Evolutionary conservation across 2,888 invertebrate genomes (phyloP), one percentile per base, ranked within the genome.

Genomic region (Drosophila rellima): DNA sequence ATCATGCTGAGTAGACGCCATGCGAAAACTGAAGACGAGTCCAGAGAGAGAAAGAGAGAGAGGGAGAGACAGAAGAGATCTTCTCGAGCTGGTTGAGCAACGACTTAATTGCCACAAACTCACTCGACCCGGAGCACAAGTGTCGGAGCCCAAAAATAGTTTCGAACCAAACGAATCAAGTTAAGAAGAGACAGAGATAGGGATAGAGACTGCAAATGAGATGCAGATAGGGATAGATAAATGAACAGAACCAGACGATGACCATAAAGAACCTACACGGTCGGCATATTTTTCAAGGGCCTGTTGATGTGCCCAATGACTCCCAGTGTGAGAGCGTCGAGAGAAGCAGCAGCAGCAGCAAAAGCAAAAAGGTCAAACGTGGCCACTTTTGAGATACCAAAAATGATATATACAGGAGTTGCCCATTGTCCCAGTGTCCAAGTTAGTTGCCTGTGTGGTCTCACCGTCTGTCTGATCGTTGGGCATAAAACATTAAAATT

Each of bases 301-400:
- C 33, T 60, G 35, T 66, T 76, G 57, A 56, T 75, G 64, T 74
- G 63, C 71, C 44, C 73, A 67, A 52, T 44, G 68, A 57, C 69
- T 64, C 65, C 52, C 70, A 70, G 74, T 57, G 74, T 70, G 78
- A 51, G 77, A 63, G 59, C 51, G 47, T 18, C 18, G 59, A 17
- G 8, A 39, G 35, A 5, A n/a, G 48, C 42, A 50, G 11, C 52
- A 70, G 35, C 47, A 61, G 37, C 42, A 50, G 11, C 52, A 70
- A 31, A 44, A 61, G 37, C 47, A 82, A 82, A 87, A 89, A 87
- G 89, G 89, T 87, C 85, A 89, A 85, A 75, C 88, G 80, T 84
- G 88, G 89, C 85, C 89, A 89, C 89, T 89, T 85, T 70, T 59
- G 37, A 78, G 74, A 66, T 74, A 60, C 70, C 70, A 70, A 74